Conservation (phyloP, 2,888 invertebrate species). For the Caenorhabditis virilis region DNA sequence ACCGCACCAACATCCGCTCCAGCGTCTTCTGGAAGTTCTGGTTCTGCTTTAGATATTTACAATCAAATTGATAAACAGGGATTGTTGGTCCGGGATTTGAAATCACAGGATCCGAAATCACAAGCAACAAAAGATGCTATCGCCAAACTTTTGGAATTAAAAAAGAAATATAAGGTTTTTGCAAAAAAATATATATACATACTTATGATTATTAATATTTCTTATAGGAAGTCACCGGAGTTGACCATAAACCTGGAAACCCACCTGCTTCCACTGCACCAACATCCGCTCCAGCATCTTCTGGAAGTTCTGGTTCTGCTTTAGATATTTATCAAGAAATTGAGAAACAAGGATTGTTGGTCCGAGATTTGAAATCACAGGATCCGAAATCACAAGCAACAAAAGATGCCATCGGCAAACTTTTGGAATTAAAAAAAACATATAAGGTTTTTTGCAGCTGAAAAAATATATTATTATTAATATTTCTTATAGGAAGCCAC, state of each 20-base stretch:
- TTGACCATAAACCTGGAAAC: conserved; percentile 52
- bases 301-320: conserved; percentile 21
- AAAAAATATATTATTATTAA: too few relatives aligned
- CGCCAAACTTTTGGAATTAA: conserved; percentile 76
- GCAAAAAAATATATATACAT: too few relatives aligned
- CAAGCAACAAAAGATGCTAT: conserved; percentile 73
- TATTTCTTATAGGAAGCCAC: too few relatives aligned
- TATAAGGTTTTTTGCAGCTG: conserved; percentile 26
- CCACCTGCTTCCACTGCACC: conserved; percentile 41
- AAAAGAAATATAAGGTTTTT: conserved; percentile 83
- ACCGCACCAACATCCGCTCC: conserved; percentile 9
- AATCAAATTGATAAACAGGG: conserved; percentile 71
- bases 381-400: conserved; percentile 71
- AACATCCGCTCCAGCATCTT: conserved; percentile 5
- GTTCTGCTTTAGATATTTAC: conserved; percentile 10
- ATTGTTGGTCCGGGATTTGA: conserved; percentile 77
- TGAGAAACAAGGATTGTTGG: conserved; percentile 75
- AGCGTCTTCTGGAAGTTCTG: conserved; percentile 7
- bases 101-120: conserved; percentile 71
- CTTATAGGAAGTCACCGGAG: conserved; percentile 74
- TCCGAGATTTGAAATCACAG: conserved; percentile 75
- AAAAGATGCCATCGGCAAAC: conserved; percentile 74
- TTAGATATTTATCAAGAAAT: conserved; percentile 49
- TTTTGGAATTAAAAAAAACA: conserved; percentile 77
- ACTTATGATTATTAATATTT: too few relatives aligned